Evolutionary conservation across 2,113 vertebrate species (phyloP).

Genomic region (Grus americana): DNA sequence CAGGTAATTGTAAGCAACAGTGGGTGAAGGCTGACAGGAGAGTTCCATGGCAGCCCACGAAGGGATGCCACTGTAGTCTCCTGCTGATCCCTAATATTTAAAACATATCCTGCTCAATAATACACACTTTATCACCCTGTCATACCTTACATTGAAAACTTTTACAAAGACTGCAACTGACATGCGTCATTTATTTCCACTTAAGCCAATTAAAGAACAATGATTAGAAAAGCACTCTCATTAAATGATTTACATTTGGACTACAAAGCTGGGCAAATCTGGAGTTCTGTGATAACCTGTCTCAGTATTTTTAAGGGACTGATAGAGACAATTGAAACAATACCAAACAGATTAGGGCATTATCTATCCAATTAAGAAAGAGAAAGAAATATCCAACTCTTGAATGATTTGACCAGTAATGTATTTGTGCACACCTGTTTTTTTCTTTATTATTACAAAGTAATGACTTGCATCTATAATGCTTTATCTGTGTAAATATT

Average conservation of each 20-base stretch:
- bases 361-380: constrained; percentile 34
- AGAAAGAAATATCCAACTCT: neutral
- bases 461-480: neutral
- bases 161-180: neutral
- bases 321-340: neutral
- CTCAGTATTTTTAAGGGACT: constrained; percentile 18
- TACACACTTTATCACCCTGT: constrained; percentile 26
- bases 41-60: constrained; percentile 42
- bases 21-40: constrained; percentile 43
- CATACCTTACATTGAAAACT: constrained; percentile 3
- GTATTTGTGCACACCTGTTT: neutral
- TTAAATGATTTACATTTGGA: constrained; percentile 16
- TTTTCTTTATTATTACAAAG: neutral
- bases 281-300: constrained; percentile 22
- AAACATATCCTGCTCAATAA: constrained; percentile 37
- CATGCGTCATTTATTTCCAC: constrained; percentile 67
- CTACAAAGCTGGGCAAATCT: constrained; percentile 12
- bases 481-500: neutral
- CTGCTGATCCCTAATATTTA: constrained; percentile 29
- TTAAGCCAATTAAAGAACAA: constrained; percentile 64
- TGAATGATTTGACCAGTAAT: neutral
- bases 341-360: constrained; percentile 6
- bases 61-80: constrained; percentile 38
- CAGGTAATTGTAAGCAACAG: constrained; percentile 55
- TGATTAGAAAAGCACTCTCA: neutral